Percentiles rank a stretch among this genome's conserved stretches.
Evolutionary conservation across 2,113 vertebrate species (phyloP).

Genomic region (Eulemur macaco): DNA sequence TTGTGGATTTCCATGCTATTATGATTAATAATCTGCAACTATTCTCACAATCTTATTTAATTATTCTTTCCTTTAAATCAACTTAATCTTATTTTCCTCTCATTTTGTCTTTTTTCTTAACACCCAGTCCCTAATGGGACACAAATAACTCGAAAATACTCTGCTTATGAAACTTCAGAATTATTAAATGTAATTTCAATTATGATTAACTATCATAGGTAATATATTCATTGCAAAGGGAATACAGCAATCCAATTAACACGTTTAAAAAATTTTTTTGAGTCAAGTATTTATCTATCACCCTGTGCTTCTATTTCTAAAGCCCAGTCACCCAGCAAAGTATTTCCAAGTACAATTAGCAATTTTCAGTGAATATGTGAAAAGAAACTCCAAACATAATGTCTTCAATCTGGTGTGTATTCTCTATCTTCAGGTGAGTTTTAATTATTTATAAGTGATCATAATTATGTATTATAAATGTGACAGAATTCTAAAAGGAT

Average conservation of each 20-base stretch:
- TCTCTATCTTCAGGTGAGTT: neutral
- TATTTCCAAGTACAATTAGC: neutral
- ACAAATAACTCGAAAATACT: conserved; percentile 67
- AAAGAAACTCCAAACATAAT: neutral
- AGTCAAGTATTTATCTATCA: conserved; percentile 58
- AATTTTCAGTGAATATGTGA: neutral
- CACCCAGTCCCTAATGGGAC: conserved; percentile 63
- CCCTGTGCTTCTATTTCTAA: neutral
- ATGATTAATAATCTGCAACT: conserved; percentile 3
- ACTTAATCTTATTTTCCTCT: conserved; percentile 75
- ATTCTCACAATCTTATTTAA: conserved; percentile 73
- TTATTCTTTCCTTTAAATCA: conserved; percentile 78
- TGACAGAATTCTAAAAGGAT: neutral
- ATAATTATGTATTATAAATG: neutral
- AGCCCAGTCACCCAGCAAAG: neutral
- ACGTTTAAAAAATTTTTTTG: conserved; percentile 56
- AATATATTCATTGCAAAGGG: conserved; percentile 70
- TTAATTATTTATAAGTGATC: neutral
- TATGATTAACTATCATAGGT: conserved; percentile 73
- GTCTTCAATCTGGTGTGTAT: neutral
- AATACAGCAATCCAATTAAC: conserved; percentile 65
- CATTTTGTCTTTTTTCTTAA: conserved; percentile 75
- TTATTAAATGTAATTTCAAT: conserved; percentile 78
- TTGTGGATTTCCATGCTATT: conserved; percentile 69
- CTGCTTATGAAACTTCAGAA: conserved; percentile 66